phyloP scores from a whole-genome alignment of 2,888 invertebrate species.

The Coenonympha glycerion region DNA sequence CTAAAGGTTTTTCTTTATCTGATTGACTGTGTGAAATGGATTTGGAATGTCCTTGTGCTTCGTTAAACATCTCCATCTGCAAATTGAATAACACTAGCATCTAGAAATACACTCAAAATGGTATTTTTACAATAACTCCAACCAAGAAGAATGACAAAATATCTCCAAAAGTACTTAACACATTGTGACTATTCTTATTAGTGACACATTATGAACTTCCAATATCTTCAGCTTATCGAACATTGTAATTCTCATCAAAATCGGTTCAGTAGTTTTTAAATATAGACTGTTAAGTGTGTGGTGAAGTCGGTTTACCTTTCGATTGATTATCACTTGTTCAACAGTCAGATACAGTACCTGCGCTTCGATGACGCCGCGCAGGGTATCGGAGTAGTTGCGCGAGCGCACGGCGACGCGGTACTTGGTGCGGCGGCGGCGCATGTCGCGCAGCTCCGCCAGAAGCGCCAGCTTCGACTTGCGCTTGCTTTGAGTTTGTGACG shows the following conservation, averaged over 20 bases:
- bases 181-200: no score
- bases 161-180: no score
- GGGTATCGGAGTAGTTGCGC: slow-evolving; percentile 75
- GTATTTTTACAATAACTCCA: no score
- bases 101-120: no score
- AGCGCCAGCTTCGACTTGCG: slow-evolving; percentile 59
- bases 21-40: not conserved
- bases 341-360: slow-evolving; percentile 63
- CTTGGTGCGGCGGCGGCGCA: slow-evolving; percentile 76
- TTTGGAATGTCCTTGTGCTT: not conserved
- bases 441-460: slow-evolving; percentile 73
- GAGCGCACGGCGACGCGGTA: slow-evolving; percentile 76
- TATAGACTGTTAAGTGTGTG: no score
- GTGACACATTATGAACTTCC: no score
- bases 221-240: no score
- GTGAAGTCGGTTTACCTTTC: no score
- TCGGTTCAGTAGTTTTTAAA: no score
- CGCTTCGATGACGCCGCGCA: slow-evolving; percentile 76
- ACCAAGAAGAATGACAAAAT: no score
- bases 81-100: not conserved
- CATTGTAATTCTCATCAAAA: no score
- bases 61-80: slow-evolving; percentile 43
- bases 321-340: no score
- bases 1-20: not conserved
- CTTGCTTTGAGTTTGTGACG: slow-evolving; percentile 8